A percentile compares a stretch with the other conserved stretches of the same genome.
Evolutionary conservation across 2,113 vertebrate species (phyloP).

Genomic region (Cheilinus undulatus): DNA sequence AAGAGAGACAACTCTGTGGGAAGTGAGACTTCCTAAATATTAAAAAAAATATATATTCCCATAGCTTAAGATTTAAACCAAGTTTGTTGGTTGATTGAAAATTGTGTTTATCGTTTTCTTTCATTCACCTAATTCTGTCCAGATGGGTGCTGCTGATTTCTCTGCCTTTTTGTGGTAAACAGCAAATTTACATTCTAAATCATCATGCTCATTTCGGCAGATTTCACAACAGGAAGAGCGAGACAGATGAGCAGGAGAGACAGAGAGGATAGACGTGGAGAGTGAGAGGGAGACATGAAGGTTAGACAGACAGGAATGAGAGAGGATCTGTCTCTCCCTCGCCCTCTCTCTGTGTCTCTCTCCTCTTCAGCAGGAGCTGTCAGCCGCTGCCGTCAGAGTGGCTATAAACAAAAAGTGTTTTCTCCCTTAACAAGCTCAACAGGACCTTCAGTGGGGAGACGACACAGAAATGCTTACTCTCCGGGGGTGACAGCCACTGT

Average conservation of each 20-base stretch:
- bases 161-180: background rate
- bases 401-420: conserved; percentile 81
- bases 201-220: conserved; percentile 25
- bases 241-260: conserved; percentile 21
- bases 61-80: conserved; percentile 4
- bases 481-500: conserved; percentile 80
- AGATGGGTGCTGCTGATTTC: conserved; percentile 40
- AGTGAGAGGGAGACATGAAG: conserved; percentile 3
- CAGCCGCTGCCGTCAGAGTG: conserved; percentile 73
- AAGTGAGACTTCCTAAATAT: background rate
- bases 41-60: conserved; percentile 2
- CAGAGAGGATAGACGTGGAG: background rate
- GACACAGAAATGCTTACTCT: conserved; percentile 81
- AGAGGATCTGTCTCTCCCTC: conserved; percentile 67
- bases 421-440: conserved; percentile 85
- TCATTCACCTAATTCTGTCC: conserved; percentile 42
- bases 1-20: background rate
- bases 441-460: conserved; percentile 79
- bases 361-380: conserved; percentile 78
- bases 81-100: conserved; percentile 17
- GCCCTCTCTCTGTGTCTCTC: conserved; percentile 71
- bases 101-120: conserved; percentile 20
- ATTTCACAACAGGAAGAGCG: conserved; percentile 28
- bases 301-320: conserved; percentile 13
- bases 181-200: conserved; percentile 52